Base-by-base conservation (phyloP, 1,140 invertebrate genomes). In the Mactra quadrangularis region DNA sequence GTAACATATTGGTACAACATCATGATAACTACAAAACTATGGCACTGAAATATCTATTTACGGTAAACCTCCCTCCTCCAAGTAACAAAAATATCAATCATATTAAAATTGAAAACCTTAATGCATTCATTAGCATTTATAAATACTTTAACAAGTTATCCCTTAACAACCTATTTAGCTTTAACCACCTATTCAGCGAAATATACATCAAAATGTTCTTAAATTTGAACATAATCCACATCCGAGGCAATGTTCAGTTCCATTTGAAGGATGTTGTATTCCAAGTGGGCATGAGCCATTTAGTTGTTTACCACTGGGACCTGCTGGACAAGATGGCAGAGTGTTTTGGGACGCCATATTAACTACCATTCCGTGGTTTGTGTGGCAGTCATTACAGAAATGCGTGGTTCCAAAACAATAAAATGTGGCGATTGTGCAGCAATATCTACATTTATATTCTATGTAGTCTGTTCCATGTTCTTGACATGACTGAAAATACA, bases 381-480 rank as follows among this genome's bases (percentile, higher is more conserved):
- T 70, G 52, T 86, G 85, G 31, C 85, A 86, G 1, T 27, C 7
- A 25, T 82, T 47, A 66, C 85, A 86, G 74, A 86, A 84, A 68
- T 86, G 85, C 22, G 85, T 86, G 27, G 62, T 84, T 13, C 85
- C 82, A 27, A 86, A 84, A 74, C 85, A 86, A 59, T 50, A 75
- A 35, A 45, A 84, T 13, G 59, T 45, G 17, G 85, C 85, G 1
- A 82, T 17, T 3, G 82, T 77, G 59, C 85, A 86, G 27, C 85
- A 86, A 27, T 86, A 86, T 13, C 85, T 77, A 33, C 85, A 86
- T 77, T 86, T 86, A 38, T 82, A 86, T 27, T 78, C 72, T 31
- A 86, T 55, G 35, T 47, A 86, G 22, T 86, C 85, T n/a, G 64
- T 72, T 29, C 79, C 82, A 41, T 86, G 85, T 31, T 38, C 64